Percentiles rank a stretch among this genome's conserved stretches.
phyloP scores from a whole-genome alignment of 64 coral and sea anemone species.

The Pocillopora damicornis region DNA sequence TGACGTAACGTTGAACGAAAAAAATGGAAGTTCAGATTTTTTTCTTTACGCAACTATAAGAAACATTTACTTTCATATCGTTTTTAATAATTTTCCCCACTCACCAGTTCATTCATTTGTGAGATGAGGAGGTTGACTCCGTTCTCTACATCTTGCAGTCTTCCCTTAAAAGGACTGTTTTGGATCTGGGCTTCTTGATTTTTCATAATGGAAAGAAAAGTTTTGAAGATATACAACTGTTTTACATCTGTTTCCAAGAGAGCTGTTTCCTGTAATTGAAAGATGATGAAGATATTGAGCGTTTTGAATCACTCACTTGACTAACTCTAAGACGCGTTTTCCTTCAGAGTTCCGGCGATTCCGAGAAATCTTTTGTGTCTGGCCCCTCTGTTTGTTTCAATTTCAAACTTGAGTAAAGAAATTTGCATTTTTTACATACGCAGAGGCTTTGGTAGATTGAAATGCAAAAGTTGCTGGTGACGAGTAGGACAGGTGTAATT shows the following conservation, averaged over 20 bases:
- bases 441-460: no score
- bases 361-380: conserved; percentile 5
- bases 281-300: background rate
- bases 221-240: conserved; percentile 25
- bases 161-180: background rate
- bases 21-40: no score
- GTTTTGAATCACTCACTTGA: background rate
- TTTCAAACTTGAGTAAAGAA: background rate
- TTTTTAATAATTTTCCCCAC: background rate
- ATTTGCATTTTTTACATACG: background rate
- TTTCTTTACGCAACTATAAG: no score
- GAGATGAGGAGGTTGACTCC: conserved; percentile 5
- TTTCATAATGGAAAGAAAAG: conserved; percentile 23
- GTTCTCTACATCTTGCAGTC: conserved; percentile 5
- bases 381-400: background rate
- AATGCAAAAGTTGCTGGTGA: no score
- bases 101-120: conserved; percentile 18
- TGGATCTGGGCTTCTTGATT: background rate
- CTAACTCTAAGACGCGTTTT: background rate
- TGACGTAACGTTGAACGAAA: no score
- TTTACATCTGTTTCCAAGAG: conserved; percentile 21
- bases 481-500: no score
- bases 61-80: background rate
- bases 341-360: background rate
- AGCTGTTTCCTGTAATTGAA: conserved; percentile 12